Evolutionary conservation across 1,140 invertebrate species (phyloP).

Genomic region (Drosophila chauvacae): DNA sequence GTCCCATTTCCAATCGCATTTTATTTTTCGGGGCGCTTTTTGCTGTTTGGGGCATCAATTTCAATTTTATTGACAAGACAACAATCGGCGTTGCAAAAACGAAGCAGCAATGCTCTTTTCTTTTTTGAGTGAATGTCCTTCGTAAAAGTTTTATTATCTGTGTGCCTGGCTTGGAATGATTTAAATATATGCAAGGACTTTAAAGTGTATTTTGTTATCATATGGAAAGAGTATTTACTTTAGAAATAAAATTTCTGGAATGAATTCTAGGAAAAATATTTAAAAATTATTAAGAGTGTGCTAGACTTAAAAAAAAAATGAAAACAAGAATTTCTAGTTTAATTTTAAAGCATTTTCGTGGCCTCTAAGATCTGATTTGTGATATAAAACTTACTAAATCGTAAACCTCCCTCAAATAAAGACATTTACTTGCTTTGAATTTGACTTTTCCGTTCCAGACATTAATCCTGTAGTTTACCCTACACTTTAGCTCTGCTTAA

Average conservation of each 20-base stretch:
- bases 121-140: conserved; percentile 2
- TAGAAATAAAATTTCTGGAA: background rate
- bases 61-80: conserved; percentile 80
- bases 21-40: conserved; percentile 72
- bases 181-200: background rate
- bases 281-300: background rate
- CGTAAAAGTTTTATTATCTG: conserved; percentile 2
- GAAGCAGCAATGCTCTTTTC: conserved; percentile 50
- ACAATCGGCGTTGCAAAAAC: conserved; percentile 1
- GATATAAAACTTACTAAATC: background rate
- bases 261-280: background rate
- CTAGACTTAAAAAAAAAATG: background rate
- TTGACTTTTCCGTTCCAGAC: background rate
- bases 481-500: background rate
- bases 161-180: background rate
- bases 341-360: background rate
- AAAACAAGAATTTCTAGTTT: background rate
- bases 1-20: conserved; percentile 57
- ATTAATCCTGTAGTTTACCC: conserved; percentile 9
- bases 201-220: background rate
- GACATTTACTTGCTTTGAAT: background rate
- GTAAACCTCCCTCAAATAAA: background rate
- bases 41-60: conserved; percentile 79
- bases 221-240: too few relatives aligned
- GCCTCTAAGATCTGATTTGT: background rate